These are phyloP conservation scores for Colossoma macropomum DNA, from an alignment of 2,113 vertebrate species.

Conservation along the genomic window DNA sequence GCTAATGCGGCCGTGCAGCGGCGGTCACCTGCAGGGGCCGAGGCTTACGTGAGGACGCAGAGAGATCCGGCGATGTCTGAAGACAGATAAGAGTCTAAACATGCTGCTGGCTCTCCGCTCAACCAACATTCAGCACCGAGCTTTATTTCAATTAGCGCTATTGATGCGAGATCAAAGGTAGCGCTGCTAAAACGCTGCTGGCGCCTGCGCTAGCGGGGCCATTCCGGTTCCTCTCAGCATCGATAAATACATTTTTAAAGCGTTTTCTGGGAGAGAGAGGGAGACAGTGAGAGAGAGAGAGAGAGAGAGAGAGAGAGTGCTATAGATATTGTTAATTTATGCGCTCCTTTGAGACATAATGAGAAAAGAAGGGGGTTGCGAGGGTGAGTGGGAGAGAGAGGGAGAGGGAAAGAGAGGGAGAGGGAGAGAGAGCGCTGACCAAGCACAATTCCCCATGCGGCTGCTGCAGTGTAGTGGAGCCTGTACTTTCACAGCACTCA, in stretches of 20 bases:
- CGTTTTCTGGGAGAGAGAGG: background rate
- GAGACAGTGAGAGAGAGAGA: background rate
- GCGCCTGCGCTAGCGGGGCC: slow-evolving; percentile 31
- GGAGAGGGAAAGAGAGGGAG: background rate
- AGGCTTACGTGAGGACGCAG: slow-evolving; percentile 7
- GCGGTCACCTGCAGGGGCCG: background rate
- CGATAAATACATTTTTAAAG: slow-evolving; percentile 41
- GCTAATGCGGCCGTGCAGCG: background rate
- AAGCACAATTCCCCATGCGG: slow-evolving; percentile 56
- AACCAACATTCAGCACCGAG: slow-evolving; percentile 2
- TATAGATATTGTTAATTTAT: slow-evolving; percentile 54
- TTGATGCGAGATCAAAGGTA: slow-evolving; percentile 51
- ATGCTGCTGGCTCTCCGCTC: slow-evolving; percentile 15
- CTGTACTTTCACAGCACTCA: slow-evolving; percentile 50
- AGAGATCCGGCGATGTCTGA: slow-evolving; percentile 23
- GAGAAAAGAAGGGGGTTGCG: slow-evolving; percentile 40
- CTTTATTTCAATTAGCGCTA: slow-evolving; percentile 53
- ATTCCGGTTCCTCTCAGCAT: slow-evolving; percentile 26
- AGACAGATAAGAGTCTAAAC: slow-evolving; percentile 26
- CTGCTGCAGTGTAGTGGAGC: slow-evolving; percentile 51
- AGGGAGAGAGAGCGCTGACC: slow-evolving; percentile 46
- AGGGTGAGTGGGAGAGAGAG: slow-evolving; percentile 1
- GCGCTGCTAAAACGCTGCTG: slow-evolving; percentile 44
- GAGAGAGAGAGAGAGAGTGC: slow-evolving; percentile 1
- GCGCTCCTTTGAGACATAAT: slow-evolving; percentile 49